Base-by-base conservation (phyloP, 1,140 invertebrate species). In the Epicauta chinensis region DNA sequence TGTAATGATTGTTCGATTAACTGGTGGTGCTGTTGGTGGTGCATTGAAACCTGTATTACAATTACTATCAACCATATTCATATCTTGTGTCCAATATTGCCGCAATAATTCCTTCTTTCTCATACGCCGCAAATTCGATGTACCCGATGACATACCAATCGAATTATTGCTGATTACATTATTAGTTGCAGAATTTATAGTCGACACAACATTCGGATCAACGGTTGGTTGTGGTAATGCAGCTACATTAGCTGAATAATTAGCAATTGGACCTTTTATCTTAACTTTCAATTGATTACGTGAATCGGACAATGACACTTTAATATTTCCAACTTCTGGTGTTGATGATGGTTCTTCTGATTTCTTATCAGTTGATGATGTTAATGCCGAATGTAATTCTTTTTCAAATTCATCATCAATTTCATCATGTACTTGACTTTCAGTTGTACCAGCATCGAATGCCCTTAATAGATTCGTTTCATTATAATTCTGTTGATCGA, bases 201-300 rank as follows among this genome's bases (percentile, higher is more conserved):
- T 43, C 1, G 52, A 39, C n/a, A 51, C 52, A 13, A 13, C 38
- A 7, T 44, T 46, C 13, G 52, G 34, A 41, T 62, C 55, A 37
- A 62, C 47, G 47, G 73, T 73, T 11, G 75, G 75, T 6, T 75
- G 73, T 38, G 79, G 81, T 56, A 78, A 72, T 6, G 75, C 67
- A 36, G 73, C 64, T 9, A 73, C 68, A 3, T 72, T 71, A 2
- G 80, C 71, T 0, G 81, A 58, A 40, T 89, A 89, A 61, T 88
- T 88, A 0, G 85, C 84, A 61, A 91, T 88, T 0, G 90, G 89
- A 9, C 89, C 90, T 69, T 93, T 93, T 53, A 93, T 93, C 70
- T 93, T 93, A 0, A 93, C 83, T 67, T 93, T 93, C 1, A 93
- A 67, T 61, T 91, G 89, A 71, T 91, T 91, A 12, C 87, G 73